Conservation (phyloP, 2,113 vertebrate species). For the Ctenodactylus gundi region DNA sequence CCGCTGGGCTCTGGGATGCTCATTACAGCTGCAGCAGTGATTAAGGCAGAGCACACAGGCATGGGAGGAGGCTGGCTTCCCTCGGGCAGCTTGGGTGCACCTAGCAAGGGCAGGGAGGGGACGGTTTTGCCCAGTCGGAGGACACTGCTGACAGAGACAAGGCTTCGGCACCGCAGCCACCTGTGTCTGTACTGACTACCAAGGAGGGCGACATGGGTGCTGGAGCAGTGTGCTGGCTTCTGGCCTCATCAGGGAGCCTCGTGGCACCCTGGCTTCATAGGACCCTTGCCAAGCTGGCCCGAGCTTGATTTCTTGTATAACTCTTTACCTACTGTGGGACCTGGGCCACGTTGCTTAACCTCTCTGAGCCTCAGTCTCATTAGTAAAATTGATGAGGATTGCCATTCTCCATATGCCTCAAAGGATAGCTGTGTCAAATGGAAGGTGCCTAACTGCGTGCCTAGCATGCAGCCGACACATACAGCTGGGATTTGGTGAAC, state of each 20-base stretch:
- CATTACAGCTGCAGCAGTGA: constrained; percentile 60
- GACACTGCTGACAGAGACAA: fast-evolving
- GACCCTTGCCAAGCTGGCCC: no score
- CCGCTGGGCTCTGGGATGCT: neutral
- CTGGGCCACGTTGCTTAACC: neutral
- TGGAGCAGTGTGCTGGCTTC: neutral
- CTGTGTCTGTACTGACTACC: neutral
- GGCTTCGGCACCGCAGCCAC: neutral
- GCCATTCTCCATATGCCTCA: fast-evolving
- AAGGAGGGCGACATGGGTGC: neutral
- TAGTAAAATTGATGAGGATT: neutral
- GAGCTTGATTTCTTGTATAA: neutral
- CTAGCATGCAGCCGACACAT: fast-evolving
- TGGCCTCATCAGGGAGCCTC: neutral
- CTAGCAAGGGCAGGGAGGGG: neutral
- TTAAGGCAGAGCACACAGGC: constrained; percentile 32
- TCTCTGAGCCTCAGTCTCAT: neutral
- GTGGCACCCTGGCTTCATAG: neutral
- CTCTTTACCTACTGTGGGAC: neutral
- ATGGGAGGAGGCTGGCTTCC: neutral
- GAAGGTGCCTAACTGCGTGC: neutral
- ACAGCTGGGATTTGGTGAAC: neutral
- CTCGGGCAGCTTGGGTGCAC: neutral
- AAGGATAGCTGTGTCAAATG: neutral
- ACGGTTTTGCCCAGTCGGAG: neutral